Percentiles rank a stretch among this genome's conserved stretches.
Evolutionary conservation across 2,888 invertebrate genomes (phyloP).

Genomic region (Dioctria rufipes): DNA sequence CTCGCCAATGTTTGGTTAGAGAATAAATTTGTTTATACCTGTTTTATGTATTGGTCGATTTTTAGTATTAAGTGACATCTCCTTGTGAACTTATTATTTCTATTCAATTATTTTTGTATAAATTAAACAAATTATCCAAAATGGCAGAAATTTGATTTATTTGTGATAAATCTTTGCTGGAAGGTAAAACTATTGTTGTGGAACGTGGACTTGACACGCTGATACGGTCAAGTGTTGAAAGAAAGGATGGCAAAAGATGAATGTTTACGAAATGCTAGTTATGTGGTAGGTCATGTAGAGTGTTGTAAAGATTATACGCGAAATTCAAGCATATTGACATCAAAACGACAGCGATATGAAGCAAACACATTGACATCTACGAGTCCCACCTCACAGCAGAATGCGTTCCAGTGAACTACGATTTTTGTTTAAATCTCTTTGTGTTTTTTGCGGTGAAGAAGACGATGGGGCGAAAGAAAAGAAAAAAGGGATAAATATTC

Average conservation of each 20-base stretch:
- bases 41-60: too few relatives aligned
- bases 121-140: background rate
- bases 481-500: background rate
- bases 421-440: background rate
- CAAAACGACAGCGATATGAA: background rate
- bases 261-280: too few relatives aligned
- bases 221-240: background rate
- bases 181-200: slow-evolving; percentile 2
- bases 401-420: background rate
- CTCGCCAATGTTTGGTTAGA: too few relatives aligned
- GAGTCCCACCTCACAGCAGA: background rate
- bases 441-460: background rate
- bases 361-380: background rate
- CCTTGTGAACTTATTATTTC: background rate
- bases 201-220: background rate
- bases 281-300: too few relatives aligned
- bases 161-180: background rate
- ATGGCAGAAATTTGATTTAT: background rate
- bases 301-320: too few relatives aligned
- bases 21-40: too few relatives aligned
- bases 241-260: too few relatives aligned
- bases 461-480: background rate
- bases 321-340: background rate
- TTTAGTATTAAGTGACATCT: too few relatives aligned
- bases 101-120: background rate